A percentile compares a stretch with the other conserved stretches of the same genome.
Evolutionary conservation across 2,797 vertebrate species (phyloP).

Genomic region (Schizothorax lantsangensis): DNA sequence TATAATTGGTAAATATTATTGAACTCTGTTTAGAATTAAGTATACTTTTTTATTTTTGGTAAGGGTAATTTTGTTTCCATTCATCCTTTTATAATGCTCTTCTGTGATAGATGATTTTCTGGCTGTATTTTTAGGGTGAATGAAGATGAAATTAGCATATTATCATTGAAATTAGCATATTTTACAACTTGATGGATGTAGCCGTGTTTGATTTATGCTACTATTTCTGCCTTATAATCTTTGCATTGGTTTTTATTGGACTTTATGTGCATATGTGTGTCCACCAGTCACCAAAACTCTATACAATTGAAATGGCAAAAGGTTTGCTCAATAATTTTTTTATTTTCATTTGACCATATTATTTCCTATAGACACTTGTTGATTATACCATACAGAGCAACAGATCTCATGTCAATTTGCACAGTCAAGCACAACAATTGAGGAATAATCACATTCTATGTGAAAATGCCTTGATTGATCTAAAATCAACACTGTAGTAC

Average conservation of each 20-base stretch:
- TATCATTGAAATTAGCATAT: neutral
- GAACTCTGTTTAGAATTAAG: neutral
- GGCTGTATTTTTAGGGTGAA: neutral
- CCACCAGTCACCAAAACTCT: neutral
- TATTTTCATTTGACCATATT: neutral
- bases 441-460: neutral
- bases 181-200: neutral
- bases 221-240: neutral
- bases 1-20: neutral
- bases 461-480: neutral
- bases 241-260: neutral
- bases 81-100: neutral
- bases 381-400: neutral
- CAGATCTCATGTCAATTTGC: neutral
- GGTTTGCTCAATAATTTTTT: neutral
- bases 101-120: neutral
- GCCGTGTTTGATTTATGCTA: neutral
- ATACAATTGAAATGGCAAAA: neutral
- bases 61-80: neutral
- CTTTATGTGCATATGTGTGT: neutral
- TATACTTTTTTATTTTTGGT: neutral
- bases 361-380: neutral
- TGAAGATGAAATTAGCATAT: neutral
- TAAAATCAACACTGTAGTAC: neutral
- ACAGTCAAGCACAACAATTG: neutral